Conservation (phyloP, 2,113 vertebrate species). For the Euleptes europaea region DNA sequence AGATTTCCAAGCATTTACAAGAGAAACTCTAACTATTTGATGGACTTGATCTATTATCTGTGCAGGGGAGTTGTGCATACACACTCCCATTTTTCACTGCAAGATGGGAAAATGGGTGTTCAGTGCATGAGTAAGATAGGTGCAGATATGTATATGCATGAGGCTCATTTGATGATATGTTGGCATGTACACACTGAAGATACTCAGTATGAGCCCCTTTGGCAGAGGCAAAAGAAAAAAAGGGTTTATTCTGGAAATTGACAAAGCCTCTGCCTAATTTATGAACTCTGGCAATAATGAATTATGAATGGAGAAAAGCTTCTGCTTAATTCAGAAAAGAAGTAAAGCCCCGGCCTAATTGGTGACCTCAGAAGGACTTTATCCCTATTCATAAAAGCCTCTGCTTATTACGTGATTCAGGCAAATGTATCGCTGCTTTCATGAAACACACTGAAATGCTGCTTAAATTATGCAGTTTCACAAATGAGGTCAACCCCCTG, state of each 20-base stretch:
- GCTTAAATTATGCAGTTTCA: background rate
- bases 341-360: background rate
- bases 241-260: background rate
- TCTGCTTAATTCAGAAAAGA: background rate
- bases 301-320: background rate
- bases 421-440: background rate
- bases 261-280: background rate
- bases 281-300: background rate
- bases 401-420: background rate
- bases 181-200: background rate
- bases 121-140: background rate
- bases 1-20: background rate
- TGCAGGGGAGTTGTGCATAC: background rate
- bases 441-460: background rate
- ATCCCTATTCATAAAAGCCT: background rate
- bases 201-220: background rate
- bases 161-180: background rate
- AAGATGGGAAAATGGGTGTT: background rate
- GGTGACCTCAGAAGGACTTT: background rate
- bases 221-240: background rate
- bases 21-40: background rate
- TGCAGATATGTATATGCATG: background rate
- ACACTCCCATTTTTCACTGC: background rate
- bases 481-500: background rate
- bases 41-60: too few species aligned